Evolutionary conservation across 2,113 vertebrate genomes (phyloP).

Genomic region (Pogonocichla stellata): DNA sequence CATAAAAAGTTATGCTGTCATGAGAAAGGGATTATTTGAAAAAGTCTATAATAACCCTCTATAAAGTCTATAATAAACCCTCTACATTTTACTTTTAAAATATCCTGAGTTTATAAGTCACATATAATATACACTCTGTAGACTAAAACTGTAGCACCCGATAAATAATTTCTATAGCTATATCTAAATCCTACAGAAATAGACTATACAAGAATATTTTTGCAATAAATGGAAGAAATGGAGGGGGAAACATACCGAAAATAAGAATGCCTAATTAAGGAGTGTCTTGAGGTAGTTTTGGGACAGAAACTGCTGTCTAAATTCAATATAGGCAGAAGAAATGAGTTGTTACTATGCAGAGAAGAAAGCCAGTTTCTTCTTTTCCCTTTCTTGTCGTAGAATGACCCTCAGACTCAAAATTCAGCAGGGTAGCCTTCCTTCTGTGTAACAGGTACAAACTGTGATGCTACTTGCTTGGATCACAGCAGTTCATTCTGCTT

Average conservation of each 20-base stretch:
- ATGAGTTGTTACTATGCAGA: background rate
- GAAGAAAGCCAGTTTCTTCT: background rate
- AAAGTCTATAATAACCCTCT: background rate
- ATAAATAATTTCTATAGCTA: background rate
- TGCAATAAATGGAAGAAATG: background rate
- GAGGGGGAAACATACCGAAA: background rate
- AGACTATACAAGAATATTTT: background rate
- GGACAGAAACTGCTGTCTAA: background rate
- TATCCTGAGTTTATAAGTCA: background rate
- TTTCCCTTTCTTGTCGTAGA: background rate
- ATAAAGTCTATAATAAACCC: background rate
- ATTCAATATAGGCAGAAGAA: background rate
- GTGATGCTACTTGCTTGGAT: background rate
- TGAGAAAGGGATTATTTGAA: background rate
- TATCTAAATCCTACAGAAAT: background rate
- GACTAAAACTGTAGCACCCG: background rate
- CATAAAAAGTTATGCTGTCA: background rate
- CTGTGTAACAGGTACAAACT: background rate
- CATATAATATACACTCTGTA: background rate
- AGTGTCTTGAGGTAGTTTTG: background rate
- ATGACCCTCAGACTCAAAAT: background rate
- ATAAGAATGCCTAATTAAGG: background rate
- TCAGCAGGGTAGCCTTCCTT: background rate
- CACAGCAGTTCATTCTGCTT: background rate
- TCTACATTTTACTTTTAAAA: background rate